Evolutionary conservation across 2,888 invertebrate genomes (phyloP).

Genomic region (Beris chalybata): DNA sequence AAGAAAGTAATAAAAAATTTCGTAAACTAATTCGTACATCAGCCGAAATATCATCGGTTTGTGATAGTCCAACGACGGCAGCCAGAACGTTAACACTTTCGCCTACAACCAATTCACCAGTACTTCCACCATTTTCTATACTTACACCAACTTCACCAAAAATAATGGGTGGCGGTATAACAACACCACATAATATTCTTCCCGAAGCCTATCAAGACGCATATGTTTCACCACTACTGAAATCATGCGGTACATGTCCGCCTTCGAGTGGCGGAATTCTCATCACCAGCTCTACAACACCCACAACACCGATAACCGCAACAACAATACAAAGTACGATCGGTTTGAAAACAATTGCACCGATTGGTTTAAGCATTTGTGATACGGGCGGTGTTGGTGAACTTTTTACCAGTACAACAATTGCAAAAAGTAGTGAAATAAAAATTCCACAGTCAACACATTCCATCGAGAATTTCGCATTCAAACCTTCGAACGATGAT

Average conservation of each 20-base stretch:
- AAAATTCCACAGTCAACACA: constrained; percentile 6
- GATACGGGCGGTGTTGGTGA: constrained; percentile 16
- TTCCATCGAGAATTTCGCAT: constrained; percentile 10
- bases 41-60: constrained; percentile 24
- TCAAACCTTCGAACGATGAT: constrained; percentile 15
- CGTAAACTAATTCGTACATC: constrained; percentile 27
- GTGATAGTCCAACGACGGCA: constrained; percentile 19
- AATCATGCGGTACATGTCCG: constrained; percentile 22
- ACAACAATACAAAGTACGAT: constrained; percentile 10
- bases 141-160: constrained; percentile 7
- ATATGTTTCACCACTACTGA: constrained; percentile 24
- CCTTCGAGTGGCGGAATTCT: constrained; percentile 4
- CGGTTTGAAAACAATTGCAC: constrained; percentile 11
- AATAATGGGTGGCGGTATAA: constrained; percentile 29
- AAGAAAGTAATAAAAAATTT: constrained; percentile 24
- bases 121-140: constrained; percentile 3
- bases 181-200: constrained; percentile 32
- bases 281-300: neutral
- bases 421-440: constrained; percentile 14
- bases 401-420: constrained; percentile 12
- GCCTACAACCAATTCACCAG: constrained; percentile 1
- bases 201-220: constrained; percentile 8
- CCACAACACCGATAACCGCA: constrained; percentile 6
- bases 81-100: constrained; percentile 4
- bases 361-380: constrained; percentile 12